Percentiles rank a stretch among this genome's conserved stretches.
phyloP scores from a whole-genome alignment of 1,140 invertebrate genomes.

The Zaprionus davidi region DNA sequence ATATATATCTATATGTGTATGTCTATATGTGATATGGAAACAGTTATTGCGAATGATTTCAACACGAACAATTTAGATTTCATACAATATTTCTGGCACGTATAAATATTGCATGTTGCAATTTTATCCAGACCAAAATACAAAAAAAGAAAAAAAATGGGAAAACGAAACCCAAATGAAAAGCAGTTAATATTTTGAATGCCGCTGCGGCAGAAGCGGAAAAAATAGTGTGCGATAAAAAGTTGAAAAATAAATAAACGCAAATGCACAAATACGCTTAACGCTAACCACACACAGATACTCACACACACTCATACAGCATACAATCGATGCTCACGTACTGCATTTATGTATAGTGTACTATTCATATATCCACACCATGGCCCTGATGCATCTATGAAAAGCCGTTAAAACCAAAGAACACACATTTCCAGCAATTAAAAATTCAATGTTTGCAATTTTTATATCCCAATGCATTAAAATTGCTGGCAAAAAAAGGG shows the following conservation, averaged over 20 bases:
- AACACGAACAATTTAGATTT: constrained; percentile 62
- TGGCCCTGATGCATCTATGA: background rate
- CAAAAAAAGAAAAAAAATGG: background rate
- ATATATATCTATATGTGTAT: constrained; percentile 8
- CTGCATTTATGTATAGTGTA: background rate
- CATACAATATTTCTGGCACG: constrained; percentile 51
- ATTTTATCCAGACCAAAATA: constrained; percentile 10
- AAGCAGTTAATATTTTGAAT: constrained; percentile 71
- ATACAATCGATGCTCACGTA: constrained; percentile 9
- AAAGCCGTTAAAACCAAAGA: constrained; percentile 66
- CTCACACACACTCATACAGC: background rate
- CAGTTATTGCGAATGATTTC: constrained; percentile 33
- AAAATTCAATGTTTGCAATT: constrained; percentile 77
- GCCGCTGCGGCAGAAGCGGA: background rate
- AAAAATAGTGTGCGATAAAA: constrained; percentile 54
- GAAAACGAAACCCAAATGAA: constrained; percentile 46
- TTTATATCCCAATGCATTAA: constrained; percentile 19
- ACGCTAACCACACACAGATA: constrained; percentile 26
- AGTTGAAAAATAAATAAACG: constrained; percentile 59
- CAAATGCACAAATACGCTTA: constrained; percentile 53
- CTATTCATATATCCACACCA: background rate
- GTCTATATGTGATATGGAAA: background rate
- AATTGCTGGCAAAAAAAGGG: background rate
- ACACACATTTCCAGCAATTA: constrained; percentile 77
- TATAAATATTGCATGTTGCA: constrained; percentile 46